phyloP scores from a whole-genome alignment of 1,140 invertebrate species.

The Hycleus phaleratus region DNA sequence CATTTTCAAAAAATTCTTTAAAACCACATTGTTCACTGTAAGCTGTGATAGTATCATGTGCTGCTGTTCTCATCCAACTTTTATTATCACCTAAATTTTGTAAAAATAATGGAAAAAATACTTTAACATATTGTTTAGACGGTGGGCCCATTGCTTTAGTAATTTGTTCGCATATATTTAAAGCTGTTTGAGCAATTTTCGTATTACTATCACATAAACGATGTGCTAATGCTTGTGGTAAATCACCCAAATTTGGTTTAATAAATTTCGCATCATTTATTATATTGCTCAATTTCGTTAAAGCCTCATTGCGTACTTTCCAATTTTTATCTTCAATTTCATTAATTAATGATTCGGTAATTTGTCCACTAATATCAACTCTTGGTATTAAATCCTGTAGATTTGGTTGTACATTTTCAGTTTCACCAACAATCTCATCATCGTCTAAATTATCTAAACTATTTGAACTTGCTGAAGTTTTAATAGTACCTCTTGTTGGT shows the following conservation, averaged over 20 bases:
- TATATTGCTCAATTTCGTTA: conserved; percentile 70
- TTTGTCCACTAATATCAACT: conserved; percentile 76
- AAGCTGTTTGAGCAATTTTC: conserved; percentile 74
- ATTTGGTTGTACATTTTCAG: conserved; percentile 34
- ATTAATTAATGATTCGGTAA: conserved; percentile 71
- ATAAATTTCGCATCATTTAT: conserved; percentile 71
- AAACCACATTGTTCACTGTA: conserved; percentile 76
- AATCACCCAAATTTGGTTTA: conserved; percentile 72
- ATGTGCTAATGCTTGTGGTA: conserved; percentile 67
- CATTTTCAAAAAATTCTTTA: conserved; percentile 77
- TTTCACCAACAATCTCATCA: conserved; percentile 45
- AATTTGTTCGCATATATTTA: conserved; percentile 73
- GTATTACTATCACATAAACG: conserved; percentile 84
- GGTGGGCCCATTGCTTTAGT: conserved; percentile 73
- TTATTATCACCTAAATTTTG: conserved; percentile 66
- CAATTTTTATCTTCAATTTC: conserved; percentile 91
- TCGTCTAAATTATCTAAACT: conserved; percentile 45
- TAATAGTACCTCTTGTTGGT: conserved; percentile 54
- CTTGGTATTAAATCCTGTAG: conserved; percentile 63
- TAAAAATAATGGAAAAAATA: conserved; percentile 77
- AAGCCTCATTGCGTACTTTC: conserved; percentile 80
- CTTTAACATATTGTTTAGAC: conserved; percentile 69
- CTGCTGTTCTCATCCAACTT: conserved; percentile 68
- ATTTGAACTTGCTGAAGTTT: conserved; percentile 44
- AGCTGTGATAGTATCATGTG: conserved; percentile 71